These are phyloP conservation scores for Acyrthosiphon pisum DNA, from an alignment of 1,140 invertebrate species.

Conservation along the genomic window DNA sequence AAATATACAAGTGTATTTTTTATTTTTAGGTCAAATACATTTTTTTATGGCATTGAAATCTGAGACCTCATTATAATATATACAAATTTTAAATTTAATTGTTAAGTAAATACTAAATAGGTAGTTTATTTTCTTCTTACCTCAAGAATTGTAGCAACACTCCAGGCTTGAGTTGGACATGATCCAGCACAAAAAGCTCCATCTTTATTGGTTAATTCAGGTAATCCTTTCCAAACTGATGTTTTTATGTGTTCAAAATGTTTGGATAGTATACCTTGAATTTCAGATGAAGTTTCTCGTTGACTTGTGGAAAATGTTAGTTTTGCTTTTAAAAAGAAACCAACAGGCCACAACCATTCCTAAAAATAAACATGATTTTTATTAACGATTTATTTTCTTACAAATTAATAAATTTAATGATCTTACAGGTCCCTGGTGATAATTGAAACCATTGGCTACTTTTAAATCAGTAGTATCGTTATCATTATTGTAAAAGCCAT, in stretches of 20 bases:
- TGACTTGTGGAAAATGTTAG: conserved; percentile 78
- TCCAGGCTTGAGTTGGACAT: conserved; percentile 97
- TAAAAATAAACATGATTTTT: conserved; percentile 62
- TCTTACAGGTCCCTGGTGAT: conserved; percentile 94
- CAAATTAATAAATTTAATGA: not conserved
- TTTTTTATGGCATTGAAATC: not conserved
- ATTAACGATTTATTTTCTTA: not conserved
- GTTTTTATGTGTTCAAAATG: conserved; percentile 80
- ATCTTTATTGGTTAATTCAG: conserved; percentile 93
- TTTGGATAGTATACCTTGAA: conserved; percentile 73
- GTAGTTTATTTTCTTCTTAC: conserved; percentile 63
- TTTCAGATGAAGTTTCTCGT: conserved; percentile 73
- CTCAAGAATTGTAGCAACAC: conserved; percentile 85
- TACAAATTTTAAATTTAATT: not conserved
- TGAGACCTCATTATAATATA: not conserved
- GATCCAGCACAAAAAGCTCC: conserved; percentile 84
- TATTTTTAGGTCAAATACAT: no score
- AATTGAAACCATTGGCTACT: conserved; percentile 94
- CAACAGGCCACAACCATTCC: conserved; percentile 98
- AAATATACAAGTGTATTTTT: no score
- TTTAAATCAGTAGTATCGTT: conserved; percentile 85
- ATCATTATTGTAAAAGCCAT: conserved; percentile 90
- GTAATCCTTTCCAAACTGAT: conserved; percentile 88
- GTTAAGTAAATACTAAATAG: not conserved
- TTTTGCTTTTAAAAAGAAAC: conserved; percentile 88